These are phyloP conservation scores for Gymnopithys bicolor DNA, from an alignment of 2,797 vertebrate genomes.

Conservation along the genomic window DNA sequence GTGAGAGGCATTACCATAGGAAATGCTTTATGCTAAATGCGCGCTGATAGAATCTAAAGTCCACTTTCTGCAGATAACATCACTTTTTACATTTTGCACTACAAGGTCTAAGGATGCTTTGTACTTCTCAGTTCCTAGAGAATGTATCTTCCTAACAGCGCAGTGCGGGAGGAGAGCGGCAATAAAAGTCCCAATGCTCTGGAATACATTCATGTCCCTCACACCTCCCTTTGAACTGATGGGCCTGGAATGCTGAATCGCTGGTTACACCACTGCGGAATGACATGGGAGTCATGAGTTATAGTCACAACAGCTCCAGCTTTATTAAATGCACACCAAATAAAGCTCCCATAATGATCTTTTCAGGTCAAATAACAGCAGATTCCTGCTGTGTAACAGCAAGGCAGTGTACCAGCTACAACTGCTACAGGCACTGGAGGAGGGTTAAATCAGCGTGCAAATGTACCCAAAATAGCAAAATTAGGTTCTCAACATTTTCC, in stretches of 20 bases:
- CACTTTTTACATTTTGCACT: constrained; percentile 67
- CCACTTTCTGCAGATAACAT: constrained; percentile 71
- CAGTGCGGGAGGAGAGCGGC: constrained; percentile 30
- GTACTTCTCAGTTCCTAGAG: constrained; percentile 49
- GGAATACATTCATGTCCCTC: constrained; percentile 20
- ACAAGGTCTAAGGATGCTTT: constrained; percentile 64
- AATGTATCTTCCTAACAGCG: constrained; percentile 35
- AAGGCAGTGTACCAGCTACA: not conserved
- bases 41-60: constrained; percentile 69
- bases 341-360: constrained; percentile 48
- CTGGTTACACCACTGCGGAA: constrained; percentile 47
- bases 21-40: constrained; percentile 62
- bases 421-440: not conserved
- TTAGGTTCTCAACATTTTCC: not conserved
- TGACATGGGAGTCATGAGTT: constrained; percentile 54
- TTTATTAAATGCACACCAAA: constrained; percentile 68
- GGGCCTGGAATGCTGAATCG: constrained; percentile 57
- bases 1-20: constrained; percentile 64
- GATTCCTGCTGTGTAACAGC: constrained; percentile 39
- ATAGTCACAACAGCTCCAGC: constrained; percentile 38
- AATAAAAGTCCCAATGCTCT: constrained; percentile 60
- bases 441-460: not conserved
- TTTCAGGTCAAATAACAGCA: constrained; percentile 59
- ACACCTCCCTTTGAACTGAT: constrained; percentile 58
- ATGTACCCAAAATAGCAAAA: not conserved